Evolutionary conservation across 2,797 vertebrate species (phyloP).

Genomic region (Pteronotus mesoamericanus): DNA sequence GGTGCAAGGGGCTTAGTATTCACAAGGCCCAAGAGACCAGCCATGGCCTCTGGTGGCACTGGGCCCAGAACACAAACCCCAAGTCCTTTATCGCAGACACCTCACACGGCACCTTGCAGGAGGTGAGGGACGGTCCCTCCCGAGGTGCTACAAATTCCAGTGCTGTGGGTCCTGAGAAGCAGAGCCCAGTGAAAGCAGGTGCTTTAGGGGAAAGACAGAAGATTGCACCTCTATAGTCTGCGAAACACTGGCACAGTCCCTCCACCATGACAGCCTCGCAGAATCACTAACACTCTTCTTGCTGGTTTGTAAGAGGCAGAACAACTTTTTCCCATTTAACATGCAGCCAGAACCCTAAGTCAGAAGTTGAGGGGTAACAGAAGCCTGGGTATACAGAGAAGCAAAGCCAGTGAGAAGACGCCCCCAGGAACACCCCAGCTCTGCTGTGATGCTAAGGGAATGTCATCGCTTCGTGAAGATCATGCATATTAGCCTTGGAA

Average conservation of each 20-base stretch:
- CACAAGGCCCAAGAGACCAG: background rate
- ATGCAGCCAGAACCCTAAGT: background rate
- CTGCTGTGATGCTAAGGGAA: background rate
- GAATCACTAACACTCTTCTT: background rate
- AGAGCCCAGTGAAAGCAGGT: background rate
- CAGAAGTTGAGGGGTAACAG: background rate
- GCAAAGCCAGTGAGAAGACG: background rate
- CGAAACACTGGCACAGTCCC: background rate
- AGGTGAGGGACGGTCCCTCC: background rate
- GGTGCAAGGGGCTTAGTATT: background rate
- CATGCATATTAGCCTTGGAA: background rate
- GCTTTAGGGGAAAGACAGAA: background rate
- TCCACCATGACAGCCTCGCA: background rate
- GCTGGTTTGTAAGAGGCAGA: background rate
- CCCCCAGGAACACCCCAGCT: background rate
- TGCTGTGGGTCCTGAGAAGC: background rate
- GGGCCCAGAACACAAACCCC: background rate
- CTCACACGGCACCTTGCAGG: background rate
- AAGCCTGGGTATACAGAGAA: background rate
- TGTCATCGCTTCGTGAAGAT: background rate
- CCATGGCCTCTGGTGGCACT: background rate
- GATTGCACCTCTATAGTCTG: background rate
- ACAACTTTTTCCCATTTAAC: background rate
- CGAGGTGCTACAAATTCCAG: background rate
- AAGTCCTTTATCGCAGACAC: background rate